A percentile compares a stretch with the other conserved stretches of the same genome.
Evolutionary conservation across 2,113 vertebrate species (phyloP).

Genomic region (Erythrocercus mccallii): DNA sequence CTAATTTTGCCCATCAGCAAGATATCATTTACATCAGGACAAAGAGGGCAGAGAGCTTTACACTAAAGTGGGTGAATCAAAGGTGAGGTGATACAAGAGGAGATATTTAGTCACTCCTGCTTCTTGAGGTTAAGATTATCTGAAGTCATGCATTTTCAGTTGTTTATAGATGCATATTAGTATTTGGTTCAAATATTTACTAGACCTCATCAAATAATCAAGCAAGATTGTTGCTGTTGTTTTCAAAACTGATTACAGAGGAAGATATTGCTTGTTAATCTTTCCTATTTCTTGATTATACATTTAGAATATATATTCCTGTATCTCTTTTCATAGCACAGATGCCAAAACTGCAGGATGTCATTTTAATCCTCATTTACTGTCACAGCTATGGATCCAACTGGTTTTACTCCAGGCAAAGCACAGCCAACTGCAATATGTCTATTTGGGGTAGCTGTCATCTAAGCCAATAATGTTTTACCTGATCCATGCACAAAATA

Average conservation of each 20-base stretch:
- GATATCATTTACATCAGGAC: not conserved
- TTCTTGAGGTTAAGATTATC: not conserved
- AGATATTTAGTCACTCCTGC: not conserved
- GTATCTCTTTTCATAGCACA: conserved; percentile 31
- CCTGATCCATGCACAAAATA: not conserved
- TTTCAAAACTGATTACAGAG: conserved; percentile 43
- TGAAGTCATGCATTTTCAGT: not conserved
- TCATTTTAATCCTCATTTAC: conserved; percentile 57
- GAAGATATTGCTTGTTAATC: conserved; percentile 45
- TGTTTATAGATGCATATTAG: not conserved
- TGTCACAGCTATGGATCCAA: conserved; percentile 44
- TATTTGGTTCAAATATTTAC: not conserved
- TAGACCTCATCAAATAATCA: not conserved
- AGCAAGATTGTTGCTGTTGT: not conserved
- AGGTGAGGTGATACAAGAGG: not conserved
- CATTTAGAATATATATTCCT: not conserved
- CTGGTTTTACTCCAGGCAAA: conserved; percentile 41
- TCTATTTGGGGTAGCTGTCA: not conserved
- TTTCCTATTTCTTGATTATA: conserved; percentile 47
- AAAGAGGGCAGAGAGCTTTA: not conserved
- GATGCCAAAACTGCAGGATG: conserved; percentile 62
- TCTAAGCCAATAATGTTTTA: conserved; percentile 11
- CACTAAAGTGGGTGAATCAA: not conserved
- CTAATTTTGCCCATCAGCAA: not conserved
- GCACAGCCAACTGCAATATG: conserved; percentile 5